These are phyloP conservation scores for Trachelus iudaicus DNA, from an alignment of 2,888 invertebrate genomes.

Conservation along the genomic window DNA sequence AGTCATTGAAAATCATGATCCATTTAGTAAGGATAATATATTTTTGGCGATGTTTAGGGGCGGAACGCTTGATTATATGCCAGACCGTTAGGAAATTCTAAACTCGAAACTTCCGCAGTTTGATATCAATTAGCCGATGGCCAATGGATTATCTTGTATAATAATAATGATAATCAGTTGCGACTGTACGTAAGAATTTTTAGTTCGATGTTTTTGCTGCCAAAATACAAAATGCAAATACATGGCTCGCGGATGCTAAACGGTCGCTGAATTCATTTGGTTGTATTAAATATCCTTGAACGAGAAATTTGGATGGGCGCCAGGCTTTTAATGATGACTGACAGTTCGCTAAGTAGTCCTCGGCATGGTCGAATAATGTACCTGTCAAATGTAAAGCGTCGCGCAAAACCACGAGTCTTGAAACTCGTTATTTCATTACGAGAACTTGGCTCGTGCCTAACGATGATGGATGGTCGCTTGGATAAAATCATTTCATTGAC, in stretches of 20 bases:
- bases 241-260: background rate
- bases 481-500: background rate
- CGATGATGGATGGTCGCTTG: background rate
- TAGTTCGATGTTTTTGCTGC: background rate
- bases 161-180: background rate
- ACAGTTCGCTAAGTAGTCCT: conserved; percentile 32
- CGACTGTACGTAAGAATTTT: background rate
- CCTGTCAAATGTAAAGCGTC: background rate
- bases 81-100: background rate
- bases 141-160: background rate
- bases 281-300: conserved; percentile 25
- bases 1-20: background rate
- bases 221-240: background rate
- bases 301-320: conserved; percentile 43
- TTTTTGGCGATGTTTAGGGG: background rate
- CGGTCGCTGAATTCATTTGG: background rate
- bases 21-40: background rate
- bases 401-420: background rate
- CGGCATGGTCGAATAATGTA: conserved; percentile 26
- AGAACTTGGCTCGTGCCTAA: background rate
- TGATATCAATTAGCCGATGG: background rate
- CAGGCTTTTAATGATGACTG: conserved; percentile 47
- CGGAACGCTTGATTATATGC: background rate
- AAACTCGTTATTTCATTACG: background rate
- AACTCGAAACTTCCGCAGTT: background rate